Conservation (phyloP, 2,888 invertebrate genomes). For the Brachyopa scutellaris region DNA sequence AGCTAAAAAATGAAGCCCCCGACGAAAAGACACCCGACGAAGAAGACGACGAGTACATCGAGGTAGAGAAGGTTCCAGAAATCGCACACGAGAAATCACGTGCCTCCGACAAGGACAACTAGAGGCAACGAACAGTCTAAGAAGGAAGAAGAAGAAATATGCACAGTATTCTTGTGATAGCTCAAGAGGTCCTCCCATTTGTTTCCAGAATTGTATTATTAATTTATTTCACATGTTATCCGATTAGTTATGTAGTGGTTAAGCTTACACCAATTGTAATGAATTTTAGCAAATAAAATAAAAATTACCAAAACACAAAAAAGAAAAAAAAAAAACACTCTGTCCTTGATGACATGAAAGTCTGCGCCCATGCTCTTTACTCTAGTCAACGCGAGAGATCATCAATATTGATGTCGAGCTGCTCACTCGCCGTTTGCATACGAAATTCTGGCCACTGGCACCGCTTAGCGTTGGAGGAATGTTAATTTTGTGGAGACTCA, state of each 20-base stretch:
- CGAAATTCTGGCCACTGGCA: constrained; percentile 27
- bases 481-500: constrained; percentile 51
- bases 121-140: neutral
- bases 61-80: constrained; percentile 80
- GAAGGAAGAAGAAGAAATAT: constrained; percentile 2
- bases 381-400: constrained; percentile 41
- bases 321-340: constrained; percentile 14
- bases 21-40: constrained; percentile 45
- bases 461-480: constrained; percentile 40
- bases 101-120: constrained; percentile 40
- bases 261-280: constrained; percentile 72
- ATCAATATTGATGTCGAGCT: constrained; percentile 68
- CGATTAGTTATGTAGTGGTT: constrained; percentile 68
- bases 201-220: constrained; percentile 59
- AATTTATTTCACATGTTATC: constrained; percentile 68
- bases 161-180: constrained; percentile 72
- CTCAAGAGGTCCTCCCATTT: constrained; percentile 62
- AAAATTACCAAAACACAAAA: constrained; percentile 63
- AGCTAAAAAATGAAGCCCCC: constrained; percentile 33
- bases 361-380: constrained; percentile 59
- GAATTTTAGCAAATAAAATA: constrained; percentile 70
- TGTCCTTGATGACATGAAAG: constrained; percentile 68
- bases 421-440: constrained; percentile 57
- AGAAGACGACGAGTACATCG: constrained; percentile 81
- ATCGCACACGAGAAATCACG: constrained; percentile 56